phyloP scores from a whole-genome alignment of 2,797 vertebrate species.

The Melanotaenia parkinsoni region DNA sequence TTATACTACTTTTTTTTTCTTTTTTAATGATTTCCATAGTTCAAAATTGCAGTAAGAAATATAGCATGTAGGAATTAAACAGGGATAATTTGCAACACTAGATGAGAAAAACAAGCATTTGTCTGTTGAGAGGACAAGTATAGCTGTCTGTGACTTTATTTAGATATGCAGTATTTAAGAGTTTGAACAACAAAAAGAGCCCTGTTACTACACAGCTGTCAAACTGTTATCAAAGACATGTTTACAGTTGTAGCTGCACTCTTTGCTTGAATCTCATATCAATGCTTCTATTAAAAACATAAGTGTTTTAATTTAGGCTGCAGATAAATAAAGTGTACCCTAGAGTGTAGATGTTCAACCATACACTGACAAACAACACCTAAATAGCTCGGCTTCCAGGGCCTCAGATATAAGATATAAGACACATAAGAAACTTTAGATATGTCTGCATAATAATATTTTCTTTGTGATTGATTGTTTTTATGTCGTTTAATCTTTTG shows the following conservation, averaged over 20 bases:
- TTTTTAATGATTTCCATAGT: neutral
- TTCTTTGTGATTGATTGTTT: neutral
- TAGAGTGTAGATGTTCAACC: constrained; percentile 37
- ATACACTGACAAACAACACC: constrained; percentile 26
- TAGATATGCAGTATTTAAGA: constrained; percentile 53
- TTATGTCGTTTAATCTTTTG: neutral
- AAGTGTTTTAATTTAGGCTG: constrained; percentile 61
- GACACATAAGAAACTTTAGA: constrained; percentile 1
- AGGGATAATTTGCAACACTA: constrained; percentile 49
- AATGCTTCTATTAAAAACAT: constrained; percentile 55
- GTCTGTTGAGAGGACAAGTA: constrained; percentile 49
- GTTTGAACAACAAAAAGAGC: constrained; percentile 49
- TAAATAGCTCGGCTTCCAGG: neutral
- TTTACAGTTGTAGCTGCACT: constrained; percentile 61
- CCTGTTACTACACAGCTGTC: constrained; percentile 57
- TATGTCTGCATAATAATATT: constrained; percentile 3
- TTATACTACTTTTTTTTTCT: neutral
- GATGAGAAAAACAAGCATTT: constrained; percentile 35
- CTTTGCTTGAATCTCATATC: constrained; percentile 45
- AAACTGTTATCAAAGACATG: constrained; percentile 70
- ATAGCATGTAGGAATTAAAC: constrained; percentile 1
- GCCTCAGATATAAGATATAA: neutral
- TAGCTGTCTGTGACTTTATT: constrained; percentile 69
- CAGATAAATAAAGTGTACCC: constrained; percentile 46
- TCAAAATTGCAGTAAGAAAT: neutral